These are phyloP conservation scores for Yoshiicerus persimilis DNA, from an alignment of 1,140 invertebrate species.

Conservation along the genomic window DNA sequence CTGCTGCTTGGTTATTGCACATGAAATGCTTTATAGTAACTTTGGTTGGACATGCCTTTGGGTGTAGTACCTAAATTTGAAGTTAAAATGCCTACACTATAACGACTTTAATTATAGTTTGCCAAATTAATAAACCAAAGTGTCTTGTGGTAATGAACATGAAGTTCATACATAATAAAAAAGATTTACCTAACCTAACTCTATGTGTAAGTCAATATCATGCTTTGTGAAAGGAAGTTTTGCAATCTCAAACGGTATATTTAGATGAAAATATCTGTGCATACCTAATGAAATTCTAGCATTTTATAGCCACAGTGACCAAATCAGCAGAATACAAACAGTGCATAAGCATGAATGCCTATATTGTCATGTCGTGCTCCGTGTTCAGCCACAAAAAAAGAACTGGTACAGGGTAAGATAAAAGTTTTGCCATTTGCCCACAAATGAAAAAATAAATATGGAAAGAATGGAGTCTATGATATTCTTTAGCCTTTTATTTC, in stretches of 20 bases:
- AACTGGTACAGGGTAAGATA: too few relatives aligned
- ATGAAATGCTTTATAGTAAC: background rate
- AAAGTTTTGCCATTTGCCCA: too few relatives aligned
- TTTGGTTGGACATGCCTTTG: background rate
- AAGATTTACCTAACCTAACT: background rate
- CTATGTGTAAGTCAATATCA: background rate
- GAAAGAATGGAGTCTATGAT: too few relatives aligned
- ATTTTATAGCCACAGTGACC: background rate
- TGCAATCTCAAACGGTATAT: background rate
- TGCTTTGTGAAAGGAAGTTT: background rate
- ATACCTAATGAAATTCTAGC: background rate
- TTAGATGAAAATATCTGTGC: background rate
- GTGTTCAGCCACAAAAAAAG: too few relatives aligned
- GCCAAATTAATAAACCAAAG: background rate
- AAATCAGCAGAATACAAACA: background rate
- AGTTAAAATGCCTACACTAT: background rate
- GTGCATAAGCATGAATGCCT: background rate
- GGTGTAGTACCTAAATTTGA: background rate
- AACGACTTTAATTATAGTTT: background rate
- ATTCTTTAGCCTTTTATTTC: too few relatives aligned
- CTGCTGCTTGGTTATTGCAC: background rate
- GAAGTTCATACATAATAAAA: background rate
- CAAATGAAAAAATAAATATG: too few relatives aligned
- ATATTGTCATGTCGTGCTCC: too few relatives aligned
- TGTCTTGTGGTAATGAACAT: conserved; percentile 2